Evolutionary conservation across 2,113 vertebrate species (phyloP), one percentile per base, ranked within the genome.

Genomic region (Fregata magnificens): DNA sequence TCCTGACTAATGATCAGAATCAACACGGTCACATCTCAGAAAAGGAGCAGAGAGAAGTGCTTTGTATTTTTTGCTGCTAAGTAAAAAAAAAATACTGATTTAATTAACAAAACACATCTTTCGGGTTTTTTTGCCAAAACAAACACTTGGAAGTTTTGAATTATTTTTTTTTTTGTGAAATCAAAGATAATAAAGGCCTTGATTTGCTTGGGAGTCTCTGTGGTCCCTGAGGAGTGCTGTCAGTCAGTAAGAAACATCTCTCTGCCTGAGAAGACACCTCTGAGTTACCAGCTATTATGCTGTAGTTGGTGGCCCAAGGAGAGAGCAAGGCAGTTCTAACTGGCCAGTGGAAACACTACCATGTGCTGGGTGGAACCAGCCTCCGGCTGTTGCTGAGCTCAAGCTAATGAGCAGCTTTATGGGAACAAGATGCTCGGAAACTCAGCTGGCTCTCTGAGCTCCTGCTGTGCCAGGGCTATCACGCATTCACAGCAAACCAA

Each of bases 301-400:
- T 93, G 70, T 34, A 76, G 50, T 6, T 42, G 53, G 19, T 90
- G 93, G 94, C 93, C 80, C 63, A 92, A 49, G 82, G 70, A 94
- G 81, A 67, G 83, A 95, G 63, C 10, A 0, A 91, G 95, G 95
- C 96, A 90, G 95, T 95, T 96, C 93, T 69, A 32, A 88, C 95
- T 96, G 95, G 95, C 93, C 89, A 28, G 77, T 87, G 90, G 81
- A 92, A 97, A 61, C 65, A 82, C 52, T 82, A 72, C 92, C 96
- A 97, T 95, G 93, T 96, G 95, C 94, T 91, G 96, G 95, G 96
- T 94, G 92, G 95, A 80, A 91, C 93, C 74, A 93, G 95, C 96
- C 92, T 59, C 15, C 70, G 90, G 95, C 95, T 93, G 94, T 62
- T 3, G 5, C 83, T n/a, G 76, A 63, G 91, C 91, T 82, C 38